Evolutionary conservation across 2,113 vertebrate species (phyloP).

Genomic region (Galemys pyrenaicus): DNA sequence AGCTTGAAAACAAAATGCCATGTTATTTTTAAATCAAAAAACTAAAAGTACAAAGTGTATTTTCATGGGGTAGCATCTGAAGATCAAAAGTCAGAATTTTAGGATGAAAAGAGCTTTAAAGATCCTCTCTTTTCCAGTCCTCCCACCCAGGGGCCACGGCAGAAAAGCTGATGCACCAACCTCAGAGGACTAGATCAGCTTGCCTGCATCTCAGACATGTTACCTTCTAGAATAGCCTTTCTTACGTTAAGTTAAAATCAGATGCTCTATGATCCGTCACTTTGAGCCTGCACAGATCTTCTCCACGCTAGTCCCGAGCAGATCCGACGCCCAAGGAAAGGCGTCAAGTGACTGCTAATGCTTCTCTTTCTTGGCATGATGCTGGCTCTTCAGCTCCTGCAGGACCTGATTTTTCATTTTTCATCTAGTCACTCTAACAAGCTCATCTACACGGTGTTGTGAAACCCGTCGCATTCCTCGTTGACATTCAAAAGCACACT

Average conservation of each 20-base stretch:
- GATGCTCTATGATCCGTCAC: background rate
- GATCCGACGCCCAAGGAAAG: background rate
- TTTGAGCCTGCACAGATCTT: background rate
- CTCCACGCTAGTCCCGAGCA: background rate
- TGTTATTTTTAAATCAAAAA: background rate
- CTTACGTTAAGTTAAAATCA: background rate
- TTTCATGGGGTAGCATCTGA: background rate
- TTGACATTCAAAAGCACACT: background rate
- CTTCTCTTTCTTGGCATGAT: background rate
- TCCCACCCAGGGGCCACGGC: background rate
- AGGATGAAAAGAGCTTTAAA: background rate
- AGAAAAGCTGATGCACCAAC: background rate
- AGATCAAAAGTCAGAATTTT: background rate
- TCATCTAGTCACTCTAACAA: background rate
- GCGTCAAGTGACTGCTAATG: rapidly evolving
- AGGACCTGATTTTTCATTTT: background rate
- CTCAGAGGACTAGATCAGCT: too few relatives aligned
- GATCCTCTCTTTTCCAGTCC: rapidly evolving
- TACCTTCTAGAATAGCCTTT: background rate
- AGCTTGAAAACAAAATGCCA: background rate
- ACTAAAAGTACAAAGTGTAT: background rate
- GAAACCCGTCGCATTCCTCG: background rate
- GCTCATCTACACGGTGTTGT: background rate
- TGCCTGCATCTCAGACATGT: background rate
- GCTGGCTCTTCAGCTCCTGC: background rate